Evolutionary conservation across 2,113 vertebrate species (phyloP).

Genomic region (Lichenostomus cassidix): DNA sequence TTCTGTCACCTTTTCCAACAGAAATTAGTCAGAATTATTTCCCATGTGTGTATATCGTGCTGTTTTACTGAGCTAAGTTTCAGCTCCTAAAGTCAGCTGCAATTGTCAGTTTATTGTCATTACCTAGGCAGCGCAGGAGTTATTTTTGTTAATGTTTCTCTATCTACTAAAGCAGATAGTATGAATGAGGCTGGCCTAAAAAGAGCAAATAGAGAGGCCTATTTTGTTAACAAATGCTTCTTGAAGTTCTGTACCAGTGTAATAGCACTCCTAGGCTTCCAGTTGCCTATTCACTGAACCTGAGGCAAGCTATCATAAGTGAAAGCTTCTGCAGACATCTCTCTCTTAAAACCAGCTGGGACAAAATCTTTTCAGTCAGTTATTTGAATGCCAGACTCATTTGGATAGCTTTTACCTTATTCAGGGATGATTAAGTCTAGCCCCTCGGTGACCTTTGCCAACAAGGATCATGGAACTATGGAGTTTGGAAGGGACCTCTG

Average conservation of each 20-base stretch:
- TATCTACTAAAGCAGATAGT: background rate
- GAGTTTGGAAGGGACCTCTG: background rate
- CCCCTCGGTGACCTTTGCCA: background rate
- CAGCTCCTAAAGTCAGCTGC: background rate
- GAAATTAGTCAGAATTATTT: constrained; percentile 18
- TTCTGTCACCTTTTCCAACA: background rate
- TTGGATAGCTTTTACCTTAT: background rate
- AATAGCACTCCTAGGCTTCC: background rate
- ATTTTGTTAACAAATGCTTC: background rate
- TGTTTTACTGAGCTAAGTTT: background rate
- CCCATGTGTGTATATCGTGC: background rate
- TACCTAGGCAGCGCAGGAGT: background rate
- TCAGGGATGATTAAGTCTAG: background rate
- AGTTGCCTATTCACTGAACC: background rate
- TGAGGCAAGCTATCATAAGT: background rate
- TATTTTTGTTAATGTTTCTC: background rate
- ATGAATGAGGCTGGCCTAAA: background rate
- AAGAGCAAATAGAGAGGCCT: background rate
- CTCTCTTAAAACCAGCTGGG: background rate
- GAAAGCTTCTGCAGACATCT: background rate
- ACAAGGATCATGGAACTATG: background rate
- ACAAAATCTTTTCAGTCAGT: background rate
- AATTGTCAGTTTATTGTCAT: background rate
- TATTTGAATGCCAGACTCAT: background rate
- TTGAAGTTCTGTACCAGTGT: background rate